phyloP scores from a whole-genome alignment of 2,888 invertebrate genomes.

The Melieria picta region DNA sequence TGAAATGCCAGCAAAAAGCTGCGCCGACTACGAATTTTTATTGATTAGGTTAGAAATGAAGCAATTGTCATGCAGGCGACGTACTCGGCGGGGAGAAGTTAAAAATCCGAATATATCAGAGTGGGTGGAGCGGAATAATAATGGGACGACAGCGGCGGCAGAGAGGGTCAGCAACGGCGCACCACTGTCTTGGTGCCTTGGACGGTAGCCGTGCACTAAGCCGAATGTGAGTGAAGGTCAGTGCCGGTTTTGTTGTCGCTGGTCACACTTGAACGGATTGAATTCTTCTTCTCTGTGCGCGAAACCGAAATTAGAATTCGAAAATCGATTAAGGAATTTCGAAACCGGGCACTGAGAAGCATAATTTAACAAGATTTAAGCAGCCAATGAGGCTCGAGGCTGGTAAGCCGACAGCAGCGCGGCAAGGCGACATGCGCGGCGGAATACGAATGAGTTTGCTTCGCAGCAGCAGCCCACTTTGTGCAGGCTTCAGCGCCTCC shows the following conservation, averaged over 20 bases:
- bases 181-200: not conserved
- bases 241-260: constrained; percentile 11
- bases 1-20: not conserved
- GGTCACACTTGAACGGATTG: constrained; percentile 14
- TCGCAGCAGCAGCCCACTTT: too few species aligned
- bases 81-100: not conserved
- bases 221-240: constrained; percentile 36
- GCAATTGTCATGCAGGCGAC: constrained; percentile 15
- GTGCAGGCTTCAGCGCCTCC: too few species aligned
- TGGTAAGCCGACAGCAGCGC: too few species aligned
- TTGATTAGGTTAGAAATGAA: too few species aligned
- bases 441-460: too few species aligned
- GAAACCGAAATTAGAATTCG: constrained; percentile 12
- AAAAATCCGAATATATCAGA: not conserved
- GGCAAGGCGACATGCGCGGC: too few species aligned
- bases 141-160: not conserved
- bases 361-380: constrained; percentile 8
- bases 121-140: not conserved
- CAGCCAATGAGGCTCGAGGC: too few species aligned
- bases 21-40: not conserved
- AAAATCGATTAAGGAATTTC: constrained; percentile 18
- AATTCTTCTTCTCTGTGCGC: not conserved
- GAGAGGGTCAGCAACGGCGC: not conserved
- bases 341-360: not conserved
- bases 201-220: not conserved